A percentile compares a stretch with the other conserved stretches of the same genome.
phyloP scores from a whole-genome alignment of 1,140 invertebrate genomes.

The Nephila pilipes region DNA sequence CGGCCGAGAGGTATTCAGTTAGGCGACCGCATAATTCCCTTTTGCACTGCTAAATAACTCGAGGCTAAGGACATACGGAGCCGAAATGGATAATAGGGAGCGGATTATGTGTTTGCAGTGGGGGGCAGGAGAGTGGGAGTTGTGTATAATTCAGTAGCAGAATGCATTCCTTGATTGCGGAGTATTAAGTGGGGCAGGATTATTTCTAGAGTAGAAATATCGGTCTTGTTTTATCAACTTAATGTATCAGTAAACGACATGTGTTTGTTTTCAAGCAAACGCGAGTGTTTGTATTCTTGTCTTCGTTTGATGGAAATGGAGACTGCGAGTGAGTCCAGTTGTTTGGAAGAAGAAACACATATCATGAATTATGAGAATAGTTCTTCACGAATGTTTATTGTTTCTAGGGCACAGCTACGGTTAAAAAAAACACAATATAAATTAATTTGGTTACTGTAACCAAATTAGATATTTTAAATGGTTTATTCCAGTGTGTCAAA shows the following conservation, averaged over 20 bases:
- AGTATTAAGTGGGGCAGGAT: background rate
- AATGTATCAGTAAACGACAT: background rate
- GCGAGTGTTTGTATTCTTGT: background rate
- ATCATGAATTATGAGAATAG: too few relatives aligned
- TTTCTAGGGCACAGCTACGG: too few relatives aligned
- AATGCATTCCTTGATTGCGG: background rate
- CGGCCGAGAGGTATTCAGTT: constrained; percentile 10
- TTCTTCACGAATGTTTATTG: too few relatives aligned
- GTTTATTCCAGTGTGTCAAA: too few relatives aligned
- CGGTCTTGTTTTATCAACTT: background rate
- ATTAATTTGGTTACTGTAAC: too few relatives aligned
- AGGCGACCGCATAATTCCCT: constrained; percentile 21
- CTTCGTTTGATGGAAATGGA: too few relatives aligned
- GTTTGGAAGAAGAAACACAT: too few relatives aligned
- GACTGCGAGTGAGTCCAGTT: too few relatives aligned
- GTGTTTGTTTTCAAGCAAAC: background rate
- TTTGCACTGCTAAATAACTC: constrained; percentile 5
- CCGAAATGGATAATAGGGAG: constrained; percentile 6
- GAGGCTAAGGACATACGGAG: background rate
- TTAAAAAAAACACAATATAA: too few relatives aligned
- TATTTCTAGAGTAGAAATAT: background rate
- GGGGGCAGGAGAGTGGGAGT: background rate
- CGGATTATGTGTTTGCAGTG: constrained; percentile 24
- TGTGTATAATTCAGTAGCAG: constrained; percentile 1
- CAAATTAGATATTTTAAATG: too few relatives aligned